Percentiles rank a stretch among this genome's conserved stretches.
phyloP scores from a whole-genome alignment of 2,888 invertebrate species.

The Amphipyra berbera region DNA sequence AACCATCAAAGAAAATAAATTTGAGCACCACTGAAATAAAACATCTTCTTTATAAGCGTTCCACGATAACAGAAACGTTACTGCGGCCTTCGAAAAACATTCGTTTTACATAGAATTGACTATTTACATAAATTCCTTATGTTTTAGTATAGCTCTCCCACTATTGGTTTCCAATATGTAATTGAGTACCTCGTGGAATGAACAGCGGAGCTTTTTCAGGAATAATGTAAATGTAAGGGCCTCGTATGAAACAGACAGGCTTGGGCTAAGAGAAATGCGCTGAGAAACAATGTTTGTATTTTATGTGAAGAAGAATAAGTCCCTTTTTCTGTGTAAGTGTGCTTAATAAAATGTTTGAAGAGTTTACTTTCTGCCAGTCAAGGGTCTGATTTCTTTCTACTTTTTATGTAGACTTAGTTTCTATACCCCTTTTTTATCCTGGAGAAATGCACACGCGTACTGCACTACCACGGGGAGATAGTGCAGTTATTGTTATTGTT shows the following conservation, averaged over 20 bases:
- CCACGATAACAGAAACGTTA: constrained; percentile 32
- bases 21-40: constrained; percentile 14
- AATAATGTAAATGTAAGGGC: constrained; percentile 51
- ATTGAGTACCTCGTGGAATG: constrained; percentile 44
- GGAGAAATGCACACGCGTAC: too few relatives aligned
- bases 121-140: constrained; percentile 58
- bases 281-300: constrained; percentile 42
- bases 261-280: constrained; percentile 42
- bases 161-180: constrained; percentile 56
- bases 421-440: too few relatives aligned
- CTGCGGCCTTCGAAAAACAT: constrained; percentile 28
- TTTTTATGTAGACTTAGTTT: too few relatives aligned
- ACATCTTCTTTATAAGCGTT: constrained; percentile 32
- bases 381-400: too few relatives aligned
- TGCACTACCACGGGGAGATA: too few relatives aligned
- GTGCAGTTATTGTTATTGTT: too few relatives aligned
- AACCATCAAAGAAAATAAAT: constrained; percentile 1
- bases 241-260: constrained; percentile 45
- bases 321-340: constrained; percentile 1
- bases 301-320: constrained; percentile 17
- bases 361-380: too few relatives aligned
- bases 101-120: constrained; percentile 36
- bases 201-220: constrained; percentile 29
- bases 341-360: too few relatives aligned
- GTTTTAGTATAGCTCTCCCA: constrained; percentile 30